phyloP scores from a whole-genome alignment of 2,113 vertebrate genomes.

The Strix aluco region DNA sequence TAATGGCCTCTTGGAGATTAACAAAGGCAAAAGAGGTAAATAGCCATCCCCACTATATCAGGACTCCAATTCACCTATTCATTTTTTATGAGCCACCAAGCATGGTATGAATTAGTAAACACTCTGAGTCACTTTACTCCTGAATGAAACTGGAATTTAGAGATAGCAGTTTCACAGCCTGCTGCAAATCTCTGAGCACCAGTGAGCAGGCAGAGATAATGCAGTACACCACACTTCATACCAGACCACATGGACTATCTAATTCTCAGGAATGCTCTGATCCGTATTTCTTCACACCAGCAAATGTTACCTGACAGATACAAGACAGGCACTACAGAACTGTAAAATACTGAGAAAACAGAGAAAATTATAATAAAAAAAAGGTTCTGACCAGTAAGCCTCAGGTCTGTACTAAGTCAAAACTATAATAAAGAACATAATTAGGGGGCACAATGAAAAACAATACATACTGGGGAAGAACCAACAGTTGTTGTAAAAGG shows the following conservation, averaged over 20 bases:
- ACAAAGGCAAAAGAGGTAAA: neutral
- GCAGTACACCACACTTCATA: neutral
- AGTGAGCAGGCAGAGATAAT: neutral
- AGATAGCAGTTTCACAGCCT: neutral
- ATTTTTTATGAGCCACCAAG: constrained; percentile 29
- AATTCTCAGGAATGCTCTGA: neutral
- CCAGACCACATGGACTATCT: neutral
- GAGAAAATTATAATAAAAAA: neutral
- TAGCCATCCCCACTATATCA: neutral
- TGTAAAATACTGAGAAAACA: neutral
- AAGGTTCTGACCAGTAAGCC: neutral
- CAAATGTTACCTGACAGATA: constrained; percentile 25
- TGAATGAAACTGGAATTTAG: constrained; percentile 21
- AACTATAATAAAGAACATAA: neutral
- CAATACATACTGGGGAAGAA: neutral
- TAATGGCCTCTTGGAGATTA: neutral
- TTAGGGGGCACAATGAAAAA: neutral
- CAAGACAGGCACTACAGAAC: neutral
- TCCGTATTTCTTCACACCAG: neutral
- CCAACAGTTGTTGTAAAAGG: neutral
- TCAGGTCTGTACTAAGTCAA: neutral
- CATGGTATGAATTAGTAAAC: constrained; percentile 1
- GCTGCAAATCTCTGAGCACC: constrained; percentile 27
- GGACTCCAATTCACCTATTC: neutral
- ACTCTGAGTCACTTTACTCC: neutral